phyloP scores from a whole-genome alignment of 1,140 invertebrate species.

The Leptonema lineaticorne region DNA sequence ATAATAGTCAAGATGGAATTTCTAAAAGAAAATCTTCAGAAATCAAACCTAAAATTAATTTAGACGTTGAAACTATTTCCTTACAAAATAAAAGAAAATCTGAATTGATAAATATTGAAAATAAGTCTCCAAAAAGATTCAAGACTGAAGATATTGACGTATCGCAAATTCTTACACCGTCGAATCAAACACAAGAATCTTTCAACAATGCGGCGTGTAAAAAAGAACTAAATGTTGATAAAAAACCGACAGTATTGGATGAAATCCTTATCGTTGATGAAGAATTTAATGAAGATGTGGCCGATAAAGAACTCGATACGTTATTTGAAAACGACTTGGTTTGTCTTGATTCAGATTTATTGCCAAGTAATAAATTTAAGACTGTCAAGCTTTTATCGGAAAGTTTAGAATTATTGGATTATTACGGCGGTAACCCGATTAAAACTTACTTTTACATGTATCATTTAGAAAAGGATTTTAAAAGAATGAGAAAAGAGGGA shows the following conservation, averaged over 20 bases:
- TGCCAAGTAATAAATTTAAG: constrained; percentile 16
- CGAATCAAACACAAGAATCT: neutral
- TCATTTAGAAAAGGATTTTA: neutral
- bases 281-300: neutral
- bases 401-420: constrained; percentile 5
- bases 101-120: neutral
- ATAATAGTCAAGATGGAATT: too few species aligned
- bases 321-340: too few species aligned
- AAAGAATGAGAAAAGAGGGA: neutral
- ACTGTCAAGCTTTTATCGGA: constrained; percentile 2
- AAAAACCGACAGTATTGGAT: neutral
- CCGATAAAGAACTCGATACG: neutral
- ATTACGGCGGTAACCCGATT: neutral
- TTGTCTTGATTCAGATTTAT: neutral
- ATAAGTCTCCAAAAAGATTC: neutral
- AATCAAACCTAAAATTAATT: too few species aligned
- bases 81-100: neutral
- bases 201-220: too few species aligned
- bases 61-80: too few species aligned
- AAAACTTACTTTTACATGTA: neutral
- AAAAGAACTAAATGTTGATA: too few species aligned
- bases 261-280: neutral
- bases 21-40: too few species aligned
- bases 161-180: too few species aligned
- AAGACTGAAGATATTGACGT: too few species aligned